phyloP scores from a whole-genome alignment of 1,140 invertebrate genomes.

The Drosophila kohkoa region DNA sequence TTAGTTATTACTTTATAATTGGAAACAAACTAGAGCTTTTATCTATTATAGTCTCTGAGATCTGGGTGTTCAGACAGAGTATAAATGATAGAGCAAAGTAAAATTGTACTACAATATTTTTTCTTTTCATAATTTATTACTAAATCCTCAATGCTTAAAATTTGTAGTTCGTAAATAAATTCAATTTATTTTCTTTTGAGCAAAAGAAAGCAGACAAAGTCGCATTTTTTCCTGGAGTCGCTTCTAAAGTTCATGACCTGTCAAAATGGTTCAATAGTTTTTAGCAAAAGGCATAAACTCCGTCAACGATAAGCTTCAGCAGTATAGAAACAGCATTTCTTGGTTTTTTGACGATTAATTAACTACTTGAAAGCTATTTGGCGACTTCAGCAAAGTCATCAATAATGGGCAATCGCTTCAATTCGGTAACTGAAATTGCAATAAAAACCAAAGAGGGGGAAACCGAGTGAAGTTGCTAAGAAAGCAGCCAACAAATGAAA shows the following conservation, averaged over 20 bases:
- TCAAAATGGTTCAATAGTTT: constrained; percentile 1
- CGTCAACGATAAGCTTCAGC: not conserved
- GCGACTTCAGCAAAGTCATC: constrained; percentile 43
- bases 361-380: constrained; percentile 41
- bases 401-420: constrained; percentile 46
- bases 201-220: not conserved
- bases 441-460: constrained; percentile 14
- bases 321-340: not conserved
- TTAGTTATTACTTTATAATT: no score
- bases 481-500: constrained; percentile 41
- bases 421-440: constrained; percentile 33
- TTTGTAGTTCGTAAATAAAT: no score
- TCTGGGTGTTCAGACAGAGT: no score
- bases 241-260: not conserved
- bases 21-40: no score
- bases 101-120: no score
- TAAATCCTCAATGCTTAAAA: no score
- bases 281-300: not conserved
- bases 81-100: no score
- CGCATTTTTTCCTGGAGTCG: no score
- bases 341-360: constrained; percentile 36
- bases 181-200: not conserved
- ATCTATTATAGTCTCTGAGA: no score
- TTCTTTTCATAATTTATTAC: no score
- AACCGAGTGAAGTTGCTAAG: constrained; percentile 25